Percentiles rank a stretch among this genome's conserved stretches.
Evolutionary conservation across 2,888 invertebrate genomes (phyloP).

Genomic region (Caenorhabditis sp.): DNA sequence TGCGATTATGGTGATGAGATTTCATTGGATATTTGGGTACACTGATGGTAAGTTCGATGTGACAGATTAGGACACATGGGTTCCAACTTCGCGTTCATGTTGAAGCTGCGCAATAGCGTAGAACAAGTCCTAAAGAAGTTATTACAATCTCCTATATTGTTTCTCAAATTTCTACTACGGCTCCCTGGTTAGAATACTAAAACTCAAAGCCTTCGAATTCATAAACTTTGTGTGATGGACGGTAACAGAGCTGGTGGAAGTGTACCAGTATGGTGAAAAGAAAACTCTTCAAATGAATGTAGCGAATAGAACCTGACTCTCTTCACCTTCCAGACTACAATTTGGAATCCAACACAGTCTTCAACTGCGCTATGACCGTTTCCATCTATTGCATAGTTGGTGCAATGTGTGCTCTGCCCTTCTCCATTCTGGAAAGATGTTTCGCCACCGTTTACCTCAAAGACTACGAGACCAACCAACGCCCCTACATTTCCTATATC

Average conservation of each 20-base stretch:
- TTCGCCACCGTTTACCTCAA: constrained; percentile 36
- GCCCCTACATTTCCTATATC: constrained; percentile 29
- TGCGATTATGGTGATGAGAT: constrained; percentile 26
- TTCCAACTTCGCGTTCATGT: too few relatives aligned
- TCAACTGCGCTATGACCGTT: constrained; percentile 21
- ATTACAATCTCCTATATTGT: too few relatives aligned
- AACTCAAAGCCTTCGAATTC: too few relatives aligned
- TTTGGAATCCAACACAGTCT: constrained; percentile 3
- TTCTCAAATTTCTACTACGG: too few relatives aligned
- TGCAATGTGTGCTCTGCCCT: constrained; percentile 51
- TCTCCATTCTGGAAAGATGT: constrained; percentile 46
- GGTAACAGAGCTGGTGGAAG: too few relatives aligned
- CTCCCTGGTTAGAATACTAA: too few relatives aligned
- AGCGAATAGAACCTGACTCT: too few relatives aligned
- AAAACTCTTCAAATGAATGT: too few relatives aligned
- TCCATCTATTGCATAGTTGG: constrained; percentile 28
- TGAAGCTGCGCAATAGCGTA: too few relatives aligned
- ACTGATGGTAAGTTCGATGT: not conserved
- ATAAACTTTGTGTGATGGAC: too few relatives aligned
- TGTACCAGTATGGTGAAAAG: too few relatives aligned
- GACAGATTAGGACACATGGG: not conserved
- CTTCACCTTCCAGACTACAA: constrained; percentile 40
- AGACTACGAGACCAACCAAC: constrained; percentile 46
- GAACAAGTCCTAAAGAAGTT: too few relatives aligned
- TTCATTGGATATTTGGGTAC: constrained; percentile 33